Conservation (phyloP, 2,113 vertebrate species). For the Nicator chloris region DNA sequence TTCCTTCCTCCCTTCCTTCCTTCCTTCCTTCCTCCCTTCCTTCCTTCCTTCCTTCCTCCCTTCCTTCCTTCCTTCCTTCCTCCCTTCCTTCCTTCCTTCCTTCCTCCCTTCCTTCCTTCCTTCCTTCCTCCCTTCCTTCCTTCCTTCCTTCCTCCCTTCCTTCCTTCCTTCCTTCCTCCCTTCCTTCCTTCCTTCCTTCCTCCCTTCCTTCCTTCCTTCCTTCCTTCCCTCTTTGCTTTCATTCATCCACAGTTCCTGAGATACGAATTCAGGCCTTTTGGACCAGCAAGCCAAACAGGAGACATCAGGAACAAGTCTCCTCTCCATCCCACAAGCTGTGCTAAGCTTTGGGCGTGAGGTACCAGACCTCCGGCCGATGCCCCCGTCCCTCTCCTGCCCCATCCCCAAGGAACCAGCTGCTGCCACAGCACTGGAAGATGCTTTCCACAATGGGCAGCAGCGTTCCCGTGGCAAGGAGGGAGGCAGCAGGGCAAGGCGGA, state of each 20-base stretch:
- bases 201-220: too few relatives aligned
- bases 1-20: too few relatives aligned
- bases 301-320: rapidly evolving
- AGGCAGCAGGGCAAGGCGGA: neutral
- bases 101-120: neutral
- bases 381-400: rapidly evolving
- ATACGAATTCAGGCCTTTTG: neutral
- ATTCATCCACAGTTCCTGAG: neutral
- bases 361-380: neutral
- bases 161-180: too few relatives aligned
- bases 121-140: neutral
- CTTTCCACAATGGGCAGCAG: rapidly evolving
- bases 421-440: neutral
- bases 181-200: too few relatives aligned
- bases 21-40: too few relatives aligned
- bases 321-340: neutral
- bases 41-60: too few relatives aligned
- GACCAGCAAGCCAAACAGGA: neutral
- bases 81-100: neutral
- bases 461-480: neutral
- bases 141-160: neutral
- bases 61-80: neutral
- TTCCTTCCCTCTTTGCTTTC: neutral
- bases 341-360: neutral
- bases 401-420: neutral